Base-by-base conservation (phyloP, 2,797 vertebrate species). In the Paguma larvata region DNA sequence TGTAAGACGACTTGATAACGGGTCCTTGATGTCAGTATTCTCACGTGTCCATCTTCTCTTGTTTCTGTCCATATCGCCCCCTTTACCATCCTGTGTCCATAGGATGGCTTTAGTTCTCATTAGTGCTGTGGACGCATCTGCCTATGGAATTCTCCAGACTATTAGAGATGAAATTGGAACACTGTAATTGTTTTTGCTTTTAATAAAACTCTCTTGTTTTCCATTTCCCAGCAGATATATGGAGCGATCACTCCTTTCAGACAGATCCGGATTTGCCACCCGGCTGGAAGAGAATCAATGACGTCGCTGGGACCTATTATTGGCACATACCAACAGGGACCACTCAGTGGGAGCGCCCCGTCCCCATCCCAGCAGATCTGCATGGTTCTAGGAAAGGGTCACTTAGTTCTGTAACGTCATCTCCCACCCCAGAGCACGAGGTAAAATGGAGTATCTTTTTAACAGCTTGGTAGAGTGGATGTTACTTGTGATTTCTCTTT, bases 301-400 rank as follows among this genome's bases (percentile, higher is more conserved):
- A 99, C 86, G 98, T 99, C 91, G 99, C 99, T 34, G 99, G 99
- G 89, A 99, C 99, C 98, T 99, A 99, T 98, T 99, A 99, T 91
- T 99, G 99, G 99, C 99, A 99, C 95, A 98, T 99, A 98, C 99
- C 99, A 84, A 99, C 99, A 2, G 99, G 99, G 97, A 99, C 99
- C 27, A 99, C 99, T 25, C 99, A 99, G 96, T 99, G 99, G 98
- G 99, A 99, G 85, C 99, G 99, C 95, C 99, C 99, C 0, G 98
- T 99, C 70, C 99, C 99, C 88, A 91, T 97, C 96, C 98, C 99
- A 21, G 92, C 98, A 0, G 99, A 99, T 46, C 98, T 98, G 12
- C 98, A 98, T 70, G 98, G 98, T 18, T 98, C 99, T 93, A 98
- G 96, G 73, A 98, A 99, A 95, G 99, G 99, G 62, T 99, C 99